These are phyloP conservation scores for Brachyistius frenatus DNA, from an alignment of 2,113 vertebrate species.

Conservation along the genomic window DNA sequence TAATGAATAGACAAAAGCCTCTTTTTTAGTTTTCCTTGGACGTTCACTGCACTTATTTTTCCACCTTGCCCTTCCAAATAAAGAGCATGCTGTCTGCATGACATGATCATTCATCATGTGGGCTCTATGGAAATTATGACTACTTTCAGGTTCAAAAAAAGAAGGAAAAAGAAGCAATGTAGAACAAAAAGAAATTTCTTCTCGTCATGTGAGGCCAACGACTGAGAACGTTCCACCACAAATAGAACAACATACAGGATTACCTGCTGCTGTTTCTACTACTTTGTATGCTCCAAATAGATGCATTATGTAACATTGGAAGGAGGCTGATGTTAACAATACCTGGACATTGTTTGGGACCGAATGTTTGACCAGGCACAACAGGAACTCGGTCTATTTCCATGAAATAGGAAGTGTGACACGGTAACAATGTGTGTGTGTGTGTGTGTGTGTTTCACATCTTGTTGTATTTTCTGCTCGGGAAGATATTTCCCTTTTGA, in stretches of 20 bases:
- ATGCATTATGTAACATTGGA: slow-evolving; percentile 36
- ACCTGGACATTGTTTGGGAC: slow-evolving; percentile 38
- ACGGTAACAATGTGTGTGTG: slow-evolving; percentile 6
- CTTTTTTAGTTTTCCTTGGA: neutral
- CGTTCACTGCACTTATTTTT: slow-evolving; percentile 10
- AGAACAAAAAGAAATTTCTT: neutral
- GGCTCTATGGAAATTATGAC: slow-evolving; percentile 15
- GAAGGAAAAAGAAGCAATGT: too few species aligned
- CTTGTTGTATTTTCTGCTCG: neutral
- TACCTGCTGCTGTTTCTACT: slow-evolving; percentile 34
- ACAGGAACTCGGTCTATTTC: slow-evolving; percentile 58
- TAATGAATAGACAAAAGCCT: neutral
- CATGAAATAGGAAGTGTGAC: slow-evolving; percentile 42
- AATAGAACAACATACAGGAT: slow-evolving; percentile 54
- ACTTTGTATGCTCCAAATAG: slow-evolving; percentile 38
- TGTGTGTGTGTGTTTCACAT: slow-evolving; percentile 1
- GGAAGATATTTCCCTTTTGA: neutral
- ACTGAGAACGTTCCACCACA: slow-evolving; percentile 1
- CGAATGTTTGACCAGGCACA: slow-evolving; percentile 17
- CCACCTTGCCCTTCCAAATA: slow-evolving; percentile 20
- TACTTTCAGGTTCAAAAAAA: neutral
- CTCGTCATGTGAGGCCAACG: neutral
- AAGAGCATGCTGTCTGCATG: neutral
- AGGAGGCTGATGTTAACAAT: slow-evolving; percentile 50
- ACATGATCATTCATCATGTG: slow-evolving; percentile 27